Base-by-base conservation (phyloP, 2,113 vertebrate genomes). In the Sinocyclocheilus grahami region DNA sequence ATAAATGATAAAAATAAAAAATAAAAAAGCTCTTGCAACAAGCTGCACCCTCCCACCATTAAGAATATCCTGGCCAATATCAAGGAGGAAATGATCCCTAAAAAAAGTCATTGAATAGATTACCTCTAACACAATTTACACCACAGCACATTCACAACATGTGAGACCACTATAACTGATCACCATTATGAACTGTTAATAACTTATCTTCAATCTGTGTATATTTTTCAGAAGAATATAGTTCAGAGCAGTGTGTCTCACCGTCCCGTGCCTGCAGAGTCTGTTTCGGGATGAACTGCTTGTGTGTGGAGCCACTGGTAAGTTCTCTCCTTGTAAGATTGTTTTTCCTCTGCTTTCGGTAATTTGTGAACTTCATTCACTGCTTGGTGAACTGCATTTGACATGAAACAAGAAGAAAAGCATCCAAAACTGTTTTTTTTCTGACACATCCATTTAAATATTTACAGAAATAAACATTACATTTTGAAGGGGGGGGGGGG, bases 11-110 rank as follows among this genome's bases (percentile, higher is more conserved):
- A 27, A 79, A 27, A 77, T n/a, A n/a, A n/a, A n/a, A n/a, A n/a
- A n/a, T n/a, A n/a, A n/a, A n/a, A n/a, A 12, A 5, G 37, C 80
- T 55, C 96, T 98, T 96, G 98, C 97, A 96, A 96, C 93, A 60
- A 96, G 95, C 87, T 97, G 97, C 91, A 97, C 96, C 93, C 89
- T 93, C 92, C 96, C 95, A 88, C 94, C 95, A 53, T 93, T 95
- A 91, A 95, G 89, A 87, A 96, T 58, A 0, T 88, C 94, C 85
- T 94, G 93, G 89, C 95, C 94, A 90, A 99, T 95, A 91, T 96
- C 94, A 13, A 97, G 97, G 88, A 98, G 94, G 92, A 98, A 96
- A 89, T 0, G 94, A 82, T 88, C 91, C 77, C 97, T 98, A 72
- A 48, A 88, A 88, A 88, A 84, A 3, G 86, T 39, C 3, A 82